These are phyloP conservation scores for Mastomys coucha DNA, from an alignment of 2,113 vertebrate species.

Conservation along the genomic window DNA sequence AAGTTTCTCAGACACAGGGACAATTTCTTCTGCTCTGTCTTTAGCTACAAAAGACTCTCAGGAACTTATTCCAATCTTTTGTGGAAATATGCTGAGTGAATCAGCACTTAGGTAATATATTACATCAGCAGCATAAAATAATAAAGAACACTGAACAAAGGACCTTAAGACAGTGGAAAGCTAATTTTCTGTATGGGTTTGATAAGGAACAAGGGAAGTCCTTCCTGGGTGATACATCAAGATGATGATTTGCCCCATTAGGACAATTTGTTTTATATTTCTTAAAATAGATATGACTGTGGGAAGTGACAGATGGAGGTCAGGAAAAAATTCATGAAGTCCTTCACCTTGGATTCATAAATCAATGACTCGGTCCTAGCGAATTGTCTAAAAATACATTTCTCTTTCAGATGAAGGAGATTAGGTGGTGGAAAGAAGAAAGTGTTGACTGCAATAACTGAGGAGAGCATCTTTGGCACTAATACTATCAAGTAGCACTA, in stretches of 20 bases:
- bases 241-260: slow-evolving; percentile 87
- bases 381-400: slow-evolving; percentile 89
- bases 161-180: slow-evolving; percentile 59
- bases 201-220: slow-evolving; percentile 57
- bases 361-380: slow-evolving; percentile 86
- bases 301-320: slow-evolving; percentile 87
- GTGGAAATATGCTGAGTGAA: slow-evolving; percentile 61
- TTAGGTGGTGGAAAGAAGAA: slow-evolving; percentile 84
- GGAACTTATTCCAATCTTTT: slow-evolving; percentile 63
- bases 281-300: slow-evolving; percentile 88
- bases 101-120: slow-evolving; percentile 59
- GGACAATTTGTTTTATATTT: slow-evolving; percentile 86
- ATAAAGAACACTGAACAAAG: slow-evolving; percentile 57
- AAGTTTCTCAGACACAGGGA: neutral
- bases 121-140: slow-evolving; percentile 68
- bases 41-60: slow-evolving; percentile 62
- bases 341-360: slow-evolving; percentile 89
- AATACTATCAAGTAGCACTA: slow-evolving; percentile 56
- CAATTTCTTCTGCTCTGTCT: slow-evolving; percentile 33
- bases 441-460: slow-evolving; percentile 77
- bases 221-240: slow-evolving; percentile 80
- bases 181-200: slow-evolving; percentile 66
- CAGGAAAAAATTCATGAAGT: slow-evolving; percentile 88
- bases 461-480: slow-evolving; percentile 78
- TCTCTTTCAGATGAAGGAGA: slow-evolving; percentile 89